Evolutionary conservation across 64 coral and sea anemone species (phyloP).

Genomic region (Porites lutea): DNA sequence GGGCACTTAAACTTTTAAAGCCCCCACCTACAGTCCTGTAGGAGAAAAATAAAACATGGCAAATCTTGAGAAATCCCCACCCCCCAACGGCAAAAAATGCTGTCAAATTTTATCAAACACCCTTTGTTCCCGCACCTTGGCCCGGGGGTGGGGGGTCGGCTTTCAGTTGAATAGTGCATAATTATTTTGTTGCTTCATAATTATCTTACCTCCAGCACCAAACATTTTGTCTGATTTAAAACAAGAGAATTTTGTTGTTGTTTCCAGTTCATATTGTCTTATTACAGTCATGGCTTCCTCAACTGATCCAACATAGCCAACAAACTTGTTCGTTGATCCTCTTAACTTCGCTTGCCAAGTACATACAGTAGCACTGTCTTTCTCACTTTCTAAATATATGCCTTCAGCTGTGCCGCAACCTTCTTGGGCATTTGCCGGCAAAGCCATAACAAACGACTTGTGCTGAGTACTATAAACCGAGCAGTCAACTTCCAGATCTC

Average conservation of each 20-base stretch:
- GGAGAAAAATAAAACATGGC: too few species aligned
- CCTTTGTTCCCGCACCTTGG: background rate
- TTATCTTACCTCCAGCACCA: slow-evolving; percentile 15
- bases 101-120: background rate
- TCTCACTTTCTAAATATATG: background rate
- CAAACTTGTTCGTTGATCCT: slow-evolving; percentile 35
- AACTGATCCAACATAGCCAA: slow-evolving; percentile 61
- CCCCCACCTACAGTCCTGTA: too few species aligned
- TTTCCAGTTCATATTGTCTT: slow-evolving; percentile 72
- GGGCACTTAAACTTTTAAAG: too few species aligned
- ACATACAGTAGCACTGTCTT: background rate
- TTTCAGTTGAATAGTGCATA: background rate
- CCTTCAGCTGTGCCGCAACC: background rate
- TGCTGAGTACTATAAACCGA: background rate
- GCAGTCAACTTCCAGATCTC: slow-evolving; percentile 1
- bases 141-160: too few species aligned
- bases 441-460: slow-evolving; percentile 16
- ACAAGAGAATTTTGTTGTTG: slow-evolving; percentile 68
- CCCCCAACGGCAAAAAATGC: background rate
- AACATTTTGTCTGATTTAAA: slow-evolving; percentile 66
- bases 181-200: background rate
- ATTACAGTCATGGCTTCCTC: slow-evolving; percentile 70
- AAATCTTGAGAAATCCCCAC: too few species aligned
- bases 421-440: background rate
- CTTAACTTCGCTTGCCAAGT: slow-evolving; percentile 46